A percentile compares a stretch with the other conserved stretches of the same genome.
Evolutionary conservation across 2,797 vertebrate species (phyloP).

Genomic region (Poecilia wingei): DNA sequence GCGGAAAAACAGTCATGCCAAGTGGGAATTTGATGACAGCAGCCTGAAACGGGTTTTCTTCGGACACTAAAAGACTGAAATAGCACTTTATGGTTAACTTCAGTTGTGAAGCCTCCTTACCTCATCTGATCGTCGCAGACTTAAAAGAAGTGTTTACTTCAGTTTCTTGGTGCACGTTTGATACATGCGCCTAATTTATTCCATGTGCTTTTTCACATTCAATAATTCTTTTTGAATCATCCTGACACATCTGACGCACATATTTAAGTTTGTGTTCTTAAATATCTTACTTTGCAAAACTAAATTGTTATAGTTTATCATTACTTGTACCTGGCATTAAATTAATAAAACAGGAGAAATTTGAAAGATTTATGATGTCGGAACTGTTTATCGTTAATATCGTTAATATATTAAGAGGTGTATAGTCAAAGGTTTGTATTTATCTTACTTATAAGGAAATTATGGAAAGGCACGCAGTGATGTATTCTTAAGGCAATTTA

Average conservation of each 20-base stretch:
- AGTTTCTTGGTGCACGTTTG: constrained; percentile 8
- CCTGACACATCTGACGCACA: background rate
- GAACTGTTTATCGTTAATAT: background rate
- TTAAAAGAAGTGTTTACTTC: constrained; percentile 46
- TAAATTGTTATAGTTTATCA: constrained; percentile 13
- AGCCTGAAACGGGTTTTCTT: constrained; percentile 8
- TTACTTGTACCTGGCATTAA: constrained; percentile 18
- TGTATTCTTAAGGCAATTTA: background rate
- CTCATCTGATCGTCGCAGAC: constrained; percentile 64
- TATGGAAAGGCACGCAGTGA: background rate
- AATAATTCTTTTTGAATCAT: constrained; percentile 7
- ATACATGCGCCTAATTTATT: constrained; percentile 39
- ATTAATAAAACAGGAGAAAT: constrained; percentile 34
- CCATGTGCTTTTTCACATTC: background rate
- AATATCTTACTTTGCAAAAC: constrained; percentile 7
- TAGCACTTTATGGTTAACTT: constrained; percentile 74
- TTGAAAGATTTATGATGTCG: background rate
- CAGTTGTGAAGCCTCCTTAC: constrained; percentile 58
- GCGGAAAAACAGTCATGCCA: constrained; percentile 66
- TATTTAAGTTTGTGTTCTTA: constrained; percentile 18
- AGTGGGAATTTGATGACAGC: constrained; percentile 16
- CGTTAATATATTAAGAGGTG: too few species aligned
- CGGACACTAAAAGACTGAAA: constrained; percentile 40
- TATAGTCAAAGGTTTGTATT: background rate
- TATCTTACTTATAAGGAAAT: background rate